Conservation (phyloP, 2,797 vertebrate genomes). For the Lerista edwardsae region DNA sequence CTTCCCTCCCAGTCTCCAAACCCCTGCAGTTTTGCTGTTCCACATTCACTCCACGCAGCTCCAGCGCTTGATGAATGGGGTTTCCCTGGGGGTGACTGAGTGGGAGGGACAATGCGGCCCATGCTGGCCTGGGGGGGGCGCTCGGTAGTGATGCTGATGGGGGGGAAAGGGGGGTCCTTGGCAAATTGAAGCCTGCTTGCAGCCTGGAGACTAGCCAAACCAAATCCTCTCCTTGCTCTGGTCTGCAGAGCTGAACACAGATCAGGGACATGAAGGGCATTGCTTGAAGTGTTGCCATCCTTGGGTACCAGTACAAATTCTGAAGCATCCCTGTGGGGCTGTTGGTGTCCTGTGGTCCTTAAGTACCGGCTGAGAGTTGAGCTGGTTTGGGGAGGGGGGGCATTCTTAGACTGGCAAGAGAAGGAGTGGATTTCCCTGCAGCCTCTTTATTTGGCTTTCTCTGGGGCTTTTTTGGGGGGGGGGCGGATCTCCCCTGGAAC, state of each 20-base stretch:
- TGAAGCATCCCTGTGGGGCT: too few species aligned
- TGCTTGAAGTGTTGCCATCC: neutral
- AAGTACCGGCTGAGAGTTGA: too few species aligned
- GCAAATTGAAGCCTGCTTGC: neutral
- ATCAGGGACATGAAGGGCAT: neutral
- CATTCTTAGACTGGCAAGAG: too few species aligned
- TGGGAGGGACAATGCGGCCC: conserved; percentile 18
- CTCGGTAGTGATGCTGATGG: neutral
- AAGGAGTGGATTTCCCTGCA: too few species aligned
- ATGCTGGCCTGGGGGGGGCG: neutral
- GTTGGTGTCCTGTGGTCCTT: too few species aligned
- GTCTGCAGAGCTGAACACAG: neutral
- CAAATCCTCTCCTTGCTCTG: neutral
- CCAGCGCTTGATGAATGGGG: neutral
- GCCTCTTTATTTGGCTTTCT: too few species aligned
- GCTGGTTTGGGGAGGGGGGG: too few species aligned
- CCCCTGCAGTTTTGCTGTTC: neutral
- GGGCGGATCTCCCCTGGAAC: too few species aligned
- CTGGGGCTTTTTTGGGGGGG: too few species aligned
- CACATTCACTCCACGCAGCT: neutral
- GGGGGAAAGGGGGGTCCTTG: neutral
- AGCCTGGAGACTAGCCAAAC: conserved; percentile 1
- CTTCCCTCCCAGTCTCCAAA: neutral
- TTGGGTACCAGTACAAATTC: neutral
- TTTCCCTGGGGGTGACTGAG: neutral